Evolutionary conservation across 2,888 invertebrate species (phyloP).

Genomic region (Pterostichus madidus): DNA sequence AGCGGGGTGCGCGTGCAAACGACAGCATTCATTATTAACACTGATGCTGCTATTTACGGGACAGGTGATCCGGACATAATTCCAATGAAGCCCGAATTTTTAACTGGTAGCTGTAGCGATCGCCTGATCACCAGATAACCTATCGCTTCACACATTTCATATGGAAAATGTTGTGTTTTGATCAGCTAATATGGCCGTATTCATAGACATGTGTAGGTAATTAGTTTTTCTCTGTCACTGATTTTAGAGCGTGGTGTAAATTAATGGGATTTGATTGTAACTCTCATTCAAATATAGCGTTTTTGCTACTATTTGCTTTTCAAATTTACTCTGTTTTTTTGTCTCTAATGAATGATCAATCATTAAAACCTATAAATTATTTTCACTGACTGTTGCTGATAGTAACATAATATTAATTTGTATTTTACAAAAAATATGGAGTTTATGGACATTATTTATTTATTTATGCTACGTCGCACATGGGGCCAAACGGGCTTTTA

Average conservation of each 20-base stretch:
- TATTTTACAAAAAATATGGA: too few species aligned
- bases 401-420: too few species aligned
- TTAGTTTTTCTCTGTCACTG: constrained; percentile 42
- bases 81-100: constrained; percentile 3
- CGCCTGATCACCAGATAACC: neutral
- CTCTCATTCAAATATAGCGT: neutral
- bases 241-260: constrained; percentile 7
- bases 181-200: neutral
- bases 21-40: constrained; percentile 51
- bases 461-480: too few species aligned
- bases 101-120: neutral
- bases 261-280: constrained; percentile 13
- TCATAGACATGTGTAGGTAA: constrained; percentile 24
- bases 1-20: constrained; percentile 22
- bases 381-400: too few species aligned
- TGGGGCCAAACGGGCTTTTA: too few species aligned
- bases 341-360: too few species aligned
- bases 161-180: constrained; percentile 1
- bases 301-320: neutral
- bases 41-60: constrained; percentile 54
- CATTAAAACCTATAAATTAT: too few species aligned
- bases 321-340: too few species aligned
- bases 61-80: constrained; percentile 52
- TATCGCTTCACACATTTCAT: neutral
- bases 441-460: too few species aligned